Percentiles rank a stretch among this genome's conserved stretches.
phyloP scores from a whole-genome alignment of 2,888 invertebrate species.

The Rhagium mordax region DNA sequence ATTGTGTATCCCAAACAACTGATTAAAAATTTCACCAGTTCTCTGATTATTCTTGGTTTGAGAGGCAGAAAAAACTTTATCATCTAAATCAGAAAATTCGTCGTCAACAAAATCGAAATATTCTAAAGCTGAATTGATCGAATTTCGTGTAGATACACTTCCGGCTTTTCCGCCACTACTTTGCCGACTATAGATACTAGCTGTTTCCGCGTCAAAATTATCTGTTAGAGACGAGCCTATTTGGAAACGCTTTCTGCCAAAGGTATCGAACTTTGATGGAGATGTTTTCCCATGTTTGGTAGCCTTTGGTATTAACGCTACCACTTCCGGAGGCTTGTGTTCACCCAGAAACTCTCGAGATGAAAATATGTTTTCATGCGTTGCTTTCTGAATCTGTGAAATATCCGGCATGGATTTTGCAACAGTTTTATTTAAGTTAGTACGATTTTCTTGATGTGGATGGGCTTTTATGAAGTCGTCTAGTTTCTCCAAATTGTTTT shows the following conservation, averaged over 20 bases:
- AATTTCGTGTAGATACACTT: slow-evolving; percentile 43
- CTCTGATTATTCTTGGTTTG: slow-evolving; percentile 43
- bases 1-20: slow-evolving; percentile 56
- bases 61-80: slow-evolving; percentile 55
- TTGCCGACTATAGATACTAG: slow-evolving; percentile 38
- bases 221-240: slow-evolving; percentile 57
- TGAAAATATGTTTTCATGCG: slow-evolving; percentile 43
- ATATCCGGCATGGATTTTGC: slow-evolving; percentile 34
- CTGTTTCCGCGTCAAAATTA: slow-evolving; percentile 48
- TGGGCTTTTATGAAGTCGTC: slow-evolving; percentile 14
- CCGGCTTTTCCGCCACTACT: slow-evolving; percentile 42
- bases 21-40: slow-evolving; percentile 50
- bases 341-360: slow-evolving; percentile 44
- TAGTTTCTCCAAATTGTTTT: slow-evolving; percentile 19
- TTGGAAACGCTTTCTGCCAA: slow-evolving; percentile 59
- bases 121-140: slow-evolving; percentile 52
- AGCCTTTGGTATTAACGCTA: slow-evolving; percentile 60
- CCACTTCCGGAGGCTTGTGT: slow-evolving; percentile 58
- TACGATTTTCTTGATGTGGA: slow-evolving; percentile 11
- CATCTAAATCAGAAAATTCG: slow-evolving; percentile 57
- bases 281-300: slow-evolving; percentile 43
- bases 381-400: slow-evolving; percentile 34
- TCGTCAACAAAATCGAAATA: slow-evolving; percentile 54
- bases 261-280: slow-evolving; percentile 55
- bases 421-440: slow-evolving; percentile 13